Evolutionary conservation across 2,113 vertebrate genomes (phyloP).

Genomic region (Spea multiplicata): DNA sequence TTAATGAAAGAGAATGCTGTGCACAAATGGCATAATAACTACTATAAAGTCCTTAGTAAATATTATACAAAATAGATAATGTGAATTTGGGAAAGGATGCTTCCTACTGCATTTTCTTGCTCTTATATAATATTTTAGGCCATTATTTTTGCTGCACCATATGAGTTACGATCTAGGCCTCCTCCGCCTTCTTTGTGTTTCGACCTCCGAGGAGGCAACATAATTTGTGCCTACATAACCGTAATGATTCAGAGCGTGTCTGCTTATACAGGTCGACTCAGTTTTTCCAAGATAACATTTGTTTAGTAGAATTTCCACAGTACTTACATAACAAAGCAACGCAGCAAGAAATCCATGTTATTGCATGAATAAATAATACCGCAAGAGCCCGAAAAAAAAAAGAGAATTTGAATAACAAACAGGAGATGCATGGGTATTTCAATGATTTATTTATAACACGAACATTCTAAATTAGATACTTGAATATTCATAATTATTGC

Average conservation of each 20-base stretch:
- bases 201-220: too few relatives aligned
- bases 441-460: constrained; percentile 58
- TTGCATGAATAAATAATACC: constrained; percentile 63
- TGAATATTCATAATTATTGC: constrained; percentile 53
- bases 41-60: too few relatives aligned
- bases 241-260: neutral
- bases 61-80: too few relatives aligned
- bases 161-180: too few relatives aligned
- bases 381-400: constrained; percentile 48
- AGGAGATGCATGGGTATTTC: constrained; percentile 53
- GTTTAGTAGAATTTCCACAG: constrained; percentile 55
- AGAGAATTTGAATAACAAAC: constrained; percentile 58
- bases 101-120: too few relatives aligned
- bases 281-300: constrained; percentile 50
- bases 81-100: too few relatives aligned
- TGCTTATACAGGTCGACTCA: constrained; percentile 55
- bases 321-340: constrained; percentile 56
- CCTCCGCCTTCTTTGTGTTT: too few relatives aligned
- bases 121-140: too few relatives aligned
- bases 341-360: constrained; percentile 54
- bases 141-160: too few relatives aligned
- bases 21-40: too few relatives aligned
- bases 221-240: neutral
- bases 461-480: constrained; percentile 59
- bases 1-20: too few relatives aligned